Conservation (phyloP, 2,888 invertebrate genomes). For the Morpho helenor region DNA sequence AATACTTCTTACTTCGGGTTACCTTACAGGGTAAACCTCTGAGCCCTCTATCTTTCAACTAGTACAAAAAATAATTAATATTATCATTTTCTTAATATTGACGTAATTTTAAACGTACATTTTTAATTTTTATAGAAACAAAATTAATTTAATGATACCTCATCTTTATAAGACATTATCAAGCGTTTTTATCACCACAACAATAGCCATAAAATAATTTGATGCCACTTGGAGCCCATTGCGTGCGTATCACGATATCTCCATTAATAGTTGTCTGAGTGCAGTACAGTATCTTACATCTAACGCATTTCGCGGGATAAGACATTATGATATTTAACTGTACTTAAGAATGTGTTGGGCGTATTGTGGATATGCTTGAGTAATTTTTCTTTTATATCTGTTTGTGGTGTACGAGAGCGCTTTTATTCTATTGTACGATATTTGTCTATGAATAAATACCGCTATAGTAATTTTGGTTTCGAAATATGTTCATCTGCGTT, state of each 20-base stretch:
- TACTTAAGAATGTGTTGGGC: constrained; percentile 9
- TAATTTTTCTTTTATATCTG: constrained; percentile 6
- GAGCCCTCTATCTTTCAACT: too few species aligned
- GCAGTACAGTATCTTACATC: constrained; percentile 31
- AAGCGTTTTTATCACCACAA: constrained; percentile 10
- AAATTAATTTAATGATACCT: constrained; percentile 13
- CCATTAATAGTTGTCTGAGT: constrained; percentile 42
- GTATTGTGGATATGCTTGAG: constrained; percentile 2
- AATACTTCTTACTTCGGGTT: too few species aligned
- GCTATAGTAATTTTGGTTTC: neutral
- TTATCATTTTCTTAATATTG: too few species aligned
- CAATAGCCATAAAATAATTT: constrained; percentile 24
- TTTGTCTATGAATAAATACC: neutral
- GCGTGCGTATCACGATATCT: constrained; percentile 36
- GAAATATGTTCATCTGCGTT: neutral
- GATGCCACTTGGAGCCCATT: constrained; percentile 11
- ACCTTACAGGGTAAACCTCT: too few species aligned
- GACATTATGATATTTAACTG: constrained; percentile 11
- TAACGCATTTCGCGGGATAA: constrained; percentile 31
- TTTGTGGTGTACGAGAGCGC: neutral
- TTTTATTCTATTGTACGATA: neutral
- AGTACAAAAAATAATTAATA: too few species aligned
- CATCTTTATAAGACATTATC: constrained; percentile 1
- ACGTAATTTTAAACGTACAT: too few species aligned
- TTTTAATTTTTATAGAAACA: neutral